Evolutionary conservation across 1,140 invertebrate genomes (phyloP).

Genomic region (Brachionus rotundiformis): DNA sequence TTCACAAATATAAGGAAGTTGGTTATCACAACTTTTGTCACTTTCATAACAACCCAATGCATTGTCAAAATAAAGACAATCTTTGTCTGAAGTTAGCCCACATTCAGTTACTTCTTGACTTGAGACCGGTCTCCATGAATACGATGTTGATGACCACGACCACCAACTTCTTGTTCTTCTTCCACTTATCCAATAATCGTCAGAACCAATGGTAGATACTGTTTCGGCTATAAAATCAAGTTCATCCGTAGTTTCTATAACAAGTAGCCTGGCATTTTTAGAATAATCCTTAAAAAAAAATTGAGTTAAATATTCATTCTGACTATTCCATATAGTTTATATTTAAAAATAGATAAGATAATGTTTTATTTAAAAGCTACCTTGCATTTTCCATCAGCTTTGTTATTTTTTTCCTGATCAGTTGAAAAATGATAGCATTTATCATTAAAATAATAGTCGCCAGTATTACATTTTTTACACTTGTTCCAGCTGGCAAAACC

Average conservation of each 20-base stretch:
- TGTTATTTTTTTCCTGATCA: background rate
- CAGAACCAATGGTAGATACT: background rate
- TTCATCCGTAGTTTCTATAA: background rate
- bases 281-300: background rate
- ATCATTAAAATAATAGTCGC: background rate
- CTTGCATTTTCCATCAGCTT: background rate
- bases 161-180: background rate
- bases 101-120: background rate
- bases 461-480: conserved; percentile 3
- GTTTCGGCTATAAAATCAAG: background rate
- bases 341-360: too few species aligned
- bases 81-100: background rate
- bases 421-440: conserved; percentile 14
- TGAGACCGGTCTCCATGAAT: background rate
- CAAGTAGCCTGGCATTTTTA: background rate
- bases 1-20: background rate
- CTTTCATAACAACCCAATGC: background rate
- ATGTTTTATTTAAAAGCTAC: background rate
- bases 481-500: background rate
- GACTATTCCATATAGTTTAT: too few species aligned
- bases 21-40: background rate
- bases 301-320: too few species aligned
- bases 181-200: background rate
- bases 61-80: background rate
- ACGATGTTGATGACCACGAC: background rate